Base-by-base conservation (phyloP, 2,888 invertebrate genomes). In the Emmelina monodactyla region DNA sequence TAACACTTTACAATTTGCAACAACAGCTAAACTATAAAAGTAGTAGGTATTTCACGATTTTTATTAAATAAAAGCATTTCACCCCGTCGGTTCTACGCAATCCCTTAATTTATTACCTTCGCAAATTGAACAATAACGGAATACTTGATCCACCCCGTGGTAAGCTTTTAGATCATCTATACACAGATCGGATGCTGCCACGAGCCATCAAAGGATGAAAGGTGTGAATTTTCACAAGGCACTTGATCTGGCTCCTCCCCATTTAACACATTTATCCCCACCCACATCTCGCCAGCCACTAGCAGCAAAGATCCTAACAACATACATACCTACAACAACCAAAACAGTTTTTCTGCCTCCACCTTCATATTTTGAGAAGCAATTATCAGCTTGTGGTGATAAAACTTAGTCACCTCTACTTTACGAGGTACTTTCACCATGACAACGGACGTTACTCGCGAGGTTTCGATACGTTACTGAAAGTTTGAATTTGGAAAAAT, bases 211-310 rank as follows among this genome's bases (percentile, higher is more conserved):
- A 78, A 78, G 76, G 76, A 73, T 75, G 76, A 76, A 79, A 78
- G 79, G 79, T 79, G 79, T 76, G 75, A 79, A 78, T 71, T 71
- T 75, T 79, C 78, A 65, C 79, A 78, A 71, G 63, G 67, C 59
- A 58, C 53, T 53, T 54, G 46, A 31, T 52, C 56, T 44, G 71
- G 79, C 55, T 71, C 79, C 61, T 78, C 79, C 61, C 58, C 70
- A 62, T 58, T 78, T 75, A 67, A 79, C 78, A 78, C 79, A 75
- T 73, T 56, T 53, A 62, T 63, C 72, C 78, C 78, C 65, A 55
- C 78, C 63, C 55, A 39, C 28, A 29, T 37, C 25, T 37, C 39
- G 53, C 41, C 56, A 64, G 56, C 79, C 79, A 79, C 71, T 78
- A 67, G 63, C 73, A 60, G 54, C 47, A 43, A 52, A 64, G 73